phyloP scores from a whole-genome alignment of 2,797 vertebrate genomes.

The Xenentodon cancila region DNA sequence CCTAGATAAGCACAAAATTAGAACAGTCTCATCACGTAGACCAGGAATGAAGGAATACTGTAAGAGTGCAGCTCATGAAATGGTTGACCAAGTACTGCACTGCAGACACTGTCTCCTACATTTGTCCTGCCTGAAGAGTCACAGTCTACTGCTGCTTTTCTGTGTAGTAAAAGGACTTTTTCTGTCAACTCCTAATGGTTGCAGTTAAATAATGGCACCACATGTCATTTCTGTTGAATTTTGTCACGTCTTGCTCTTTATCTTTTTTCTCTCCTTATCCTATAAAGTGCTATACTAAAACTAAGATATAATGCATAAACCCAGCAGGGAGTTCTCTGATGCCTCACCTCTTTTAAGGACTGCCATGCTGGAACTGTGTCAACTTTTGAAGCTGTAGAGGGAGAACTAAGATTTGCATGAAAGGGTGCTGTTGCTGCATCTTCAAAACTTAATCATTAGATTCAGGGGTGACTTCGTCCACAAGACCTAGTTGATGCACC shows the following conservation, averaged over 20 bases:
- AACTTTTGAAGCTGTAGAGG: conserved; percentile 44
- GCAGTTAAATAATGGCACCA: conserved; percentile 44
- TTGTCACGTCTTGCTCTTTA: conserved; percentile 35
- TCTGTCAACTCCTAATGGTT: conserved; percentile 22
- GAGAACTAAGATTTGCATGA: conserved; percentile 12
- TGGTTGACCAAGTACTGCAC: conserved; percentile 64
- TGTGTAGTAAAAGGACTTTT: conserved; percentile 39
- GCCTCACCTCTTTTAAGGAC: conserved; percentile 65
- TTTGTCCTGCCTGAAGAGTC: conserved; percentile 48
- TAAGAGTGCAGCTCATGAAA: conserved; percentile 45
- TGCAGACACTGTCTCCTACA: conserved; percentile 53
- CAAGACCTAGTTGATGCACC: conserved; percentile 41
- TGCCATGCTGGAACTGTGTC: conserved; percentile 62
- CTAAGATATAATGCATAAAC: conserved; percentile 56
- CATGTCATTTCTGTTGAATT: conserved; percentile 23
- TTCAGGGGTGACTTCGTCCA: conserved; percentile 63
- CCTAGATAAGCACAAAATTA: conserved; percentile 37
- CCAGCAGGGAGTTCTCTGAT: conserved; percentile 53
- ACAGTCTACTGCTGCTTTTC: conserved; percentile 50
- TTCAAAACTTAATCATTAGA: conserved; percentile 58
- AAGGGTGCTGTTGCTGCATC: conserved; percentile 62
- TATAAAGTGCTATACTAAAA: conserved; percentile 26
- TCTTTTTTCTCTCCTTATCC: not conserved
- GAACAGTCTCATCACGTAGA: conserved; percentile 43
- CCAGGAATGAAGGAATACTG: conserved; percentile 32